Evolutionary conservation across 2,888 invertebrate genomes (phyloP), one percentile per base, ranked within the genome.

Genomic region (Hololepta plana): DNA sequence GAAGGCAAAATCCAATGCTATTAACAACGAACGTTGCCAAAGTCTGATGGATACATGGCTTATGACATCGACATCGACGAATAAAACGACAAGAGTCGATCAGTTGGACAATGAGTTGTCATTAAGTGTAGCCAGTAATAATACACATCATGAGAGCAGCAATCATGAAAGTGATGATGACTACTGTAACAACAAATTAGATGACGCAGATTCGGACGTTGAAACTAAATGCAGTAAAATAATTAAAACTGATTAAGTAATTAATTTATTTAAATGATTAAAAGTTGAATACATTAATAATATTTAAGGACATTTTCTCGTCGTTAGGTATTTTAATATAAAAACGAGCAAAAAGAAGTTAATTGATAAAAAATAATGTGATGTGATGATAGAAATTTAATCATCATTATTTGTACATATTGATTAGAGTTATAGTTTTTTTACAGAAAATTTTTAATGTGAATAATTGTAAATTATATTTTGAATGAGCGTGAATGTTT

Each of bases 371-470:
- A 32, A 31, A 29, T 31, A 27, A 33, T 33, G 31, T 33, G 31
- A 31, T 35, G 28, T 30, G 32, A 24, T 26, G 23, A 23, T 32
- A 28, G 25, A 6, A 10, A 16, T 14, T 23, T 26, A 25, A 21
- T 15, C 19, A 27, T 12, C 32, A 23, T 20, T 15, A 20, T 28
- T 28, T 47, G 46, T 44, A 45, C 32, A 48, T 42, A 44, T 28
- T 38, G 26, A 30, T 41, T 44, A 48, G 45, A 44, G 37, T 47
- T 45, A 44, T 49, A 50, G 46, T 47, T 51, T 51, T 51, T 51
- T 51, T 51, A 50, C 49, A 38, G 39, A 38, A 32, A 37, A 41
- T 47, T 51, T 49, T 46, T 48, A 47, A 43, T 42, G 42, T 35
- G 35, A 31, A 34, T 30, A 35, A 9, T 24, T 26, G 26, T 26